Base-by-base conservation (phyloP, 2,797 vertebrate genomes). In the Peromyscus eremicus region DNA sequence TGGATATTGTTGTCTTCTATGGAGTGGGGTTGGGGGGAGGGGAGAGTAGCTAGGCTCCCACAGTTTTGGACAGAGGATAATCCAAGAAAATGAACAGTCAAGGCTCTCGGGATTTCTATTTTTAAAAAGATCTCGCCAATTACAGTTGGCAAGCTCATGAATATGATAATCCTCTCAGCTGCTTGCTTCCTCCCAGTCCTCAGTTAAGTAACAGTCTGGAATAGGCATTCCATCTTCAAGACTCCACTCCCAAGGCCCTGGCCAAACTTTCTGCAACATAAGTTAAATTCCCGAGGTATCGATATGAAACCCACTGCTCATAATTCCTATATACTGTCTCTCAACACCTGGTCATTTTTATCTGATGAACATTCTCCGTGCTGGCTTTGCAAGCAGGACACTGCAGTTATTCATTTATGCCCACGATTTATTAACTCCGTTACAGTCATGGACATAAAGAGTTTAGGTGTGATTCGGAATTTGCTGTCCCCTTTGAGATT, bases 401-500 rank as follows among this genome's bases (percentile, higher is more conserved):
- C 43, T 13, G 46, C 55, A 40, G 16, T 93, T 93, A 82, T 6
- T 32, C 77, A 92, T 88, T 92, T 91, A 84, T 21, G 6, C 5
- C 46, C 75, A 79, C 37, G 4, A 93, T 96, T 91, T 95, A 91
- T 89, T 91, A 89, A 92, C 34, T 93, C 3, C 43, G n/a, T 62
- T 95, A 79, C 43, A 9, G 64, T 25, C 70, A 66, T 2, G 40
- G 4, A 43, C 17, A 43, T 94, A 81, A 83, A 77, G 85, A 19
- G 5, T 89, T 80, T 29, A 46, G 71, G 29, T 62, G 75, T 94
- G 29, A 96, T 87, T 97, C 71, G 52, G 55, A 77, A 37, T 49
- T 86, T 92, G 49, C 71, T 83, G 2, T 52, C 91, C 17, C 82
- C 66, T 96, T 91, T 37, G 43, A 85, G 85, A 94, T 95, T 95